Percentiles rank a stretch among this genome's conserved stretches.
phyloP scores from a whole-genome alignment of 2,888 invertebrate species.

The Monochamus alternatus region DNA sequence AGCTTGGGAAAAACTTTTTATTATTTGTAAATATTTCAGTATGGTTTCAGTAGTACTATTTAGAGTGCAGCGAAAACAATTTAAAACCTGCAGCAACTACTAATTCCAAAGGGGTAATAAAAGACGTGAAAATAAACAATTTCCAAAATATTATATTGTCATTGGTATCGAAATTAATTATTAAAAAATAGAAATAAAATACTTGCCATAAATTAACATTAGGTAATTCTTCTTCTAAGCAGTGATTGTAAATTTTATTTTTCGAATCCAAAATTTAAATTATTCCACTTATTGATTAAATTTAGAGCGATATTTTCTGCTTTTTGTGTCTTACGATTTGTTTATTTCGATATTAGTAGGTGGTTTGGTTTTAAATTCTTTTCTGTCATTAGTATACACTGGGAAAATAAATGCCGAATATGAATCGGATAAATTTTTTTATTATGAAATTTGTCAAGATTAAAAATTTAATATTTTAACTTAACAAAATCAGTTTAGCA shows the following conservation, averaged over 20 bases:
- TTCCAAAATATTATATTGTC: too few species aligned
- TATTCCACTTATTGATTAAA: too few species aligned
- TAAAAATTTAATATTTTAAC: too few species aligned
- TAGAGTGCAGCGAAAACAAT: neutral
- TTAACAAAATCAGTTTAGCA: too few species aligned
- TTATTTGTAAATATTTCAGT: neutral
- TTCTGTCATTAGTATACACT: neutral
- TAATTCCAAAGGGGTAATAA: neutral
- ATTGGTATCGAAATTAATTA: too few species aligned
- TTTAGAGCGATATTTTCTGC: too few species aligned
- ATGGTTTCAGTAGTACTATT: neutral
- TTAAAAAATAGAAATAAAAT: too few species aligned
- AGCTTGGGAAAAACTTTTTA: conserved; percentile 27
- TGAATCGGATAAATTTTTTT: neutral
- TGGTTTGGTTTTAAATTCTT: neutral
- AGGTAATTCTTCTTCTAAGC: too few species aligned
- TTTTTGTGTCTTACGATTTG: neutral
- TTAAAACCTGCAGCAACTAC: neutral
- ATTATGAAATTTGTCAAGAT: neutral
- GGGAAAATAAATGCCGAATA: neutral
- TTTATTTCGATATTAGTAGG: neutral
- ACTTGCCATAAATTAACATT: too few species aligned
- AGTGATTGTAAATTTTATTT: too few species aligned
- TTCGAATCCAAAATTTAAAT: too few species aligned
- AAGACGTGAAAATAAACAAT: too few species aligned